These are phyloP conservation scores for Micrastur ruficollis DNA, from an alignment of 2,797 vertebrate genomes.

Conservation along the genomic window DNA sequence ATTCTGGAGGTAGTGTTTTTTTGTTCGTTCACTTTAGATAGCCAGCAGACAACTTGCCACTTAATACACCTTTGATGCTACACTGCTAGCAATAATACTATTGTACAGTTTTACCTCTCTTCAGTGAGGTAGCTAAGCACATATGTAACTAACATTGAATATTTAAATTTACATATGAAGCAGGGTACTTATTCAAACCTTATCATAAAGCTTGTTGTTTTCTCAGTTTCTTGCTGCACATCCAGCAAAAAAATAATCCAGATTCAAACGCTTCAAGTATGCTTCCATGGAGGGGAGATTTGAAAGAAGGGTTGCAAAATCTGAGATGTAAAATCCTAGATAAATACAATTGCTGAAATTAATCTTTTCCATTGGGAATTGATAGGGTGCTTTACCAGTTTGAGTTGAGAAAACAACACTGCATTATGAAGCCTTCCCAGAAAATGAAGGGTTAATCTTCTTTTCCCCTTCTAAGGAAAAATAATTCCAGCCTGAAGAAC, in stretches of 20 bases:
- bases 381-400: background rate
- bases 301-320: background rate
- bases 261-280: background rate
- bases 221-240: background rate
- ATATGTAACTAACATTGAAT: background rate
- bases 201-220: background rate
- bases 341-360: background rate
- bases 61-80: background rate
- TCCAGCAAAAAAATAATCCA: background rate
- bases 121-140: background rate
- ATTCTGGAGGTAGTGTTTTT: background rate
- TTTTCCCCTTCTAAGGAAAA: background rate
- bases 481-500: slow-evolving; percentile 23
- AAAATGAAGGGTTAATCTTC: slow-evolving; percentile 15
- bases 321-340: background rate
- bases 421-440: background rate
- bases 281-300: background rate
- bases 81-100: background rate
- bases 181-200: background rate
- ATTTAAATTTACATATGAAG: background rate
- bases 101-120: background rate
- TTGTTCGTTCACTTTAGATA: background rate
- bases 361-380: background rate
- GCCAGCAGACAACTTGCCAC: background rate
- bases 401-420: background rate